phyloP scores from a whole-genome alignment of 2,797 vertebrate species.

The Gastrophryne carolinensis region DNA sequence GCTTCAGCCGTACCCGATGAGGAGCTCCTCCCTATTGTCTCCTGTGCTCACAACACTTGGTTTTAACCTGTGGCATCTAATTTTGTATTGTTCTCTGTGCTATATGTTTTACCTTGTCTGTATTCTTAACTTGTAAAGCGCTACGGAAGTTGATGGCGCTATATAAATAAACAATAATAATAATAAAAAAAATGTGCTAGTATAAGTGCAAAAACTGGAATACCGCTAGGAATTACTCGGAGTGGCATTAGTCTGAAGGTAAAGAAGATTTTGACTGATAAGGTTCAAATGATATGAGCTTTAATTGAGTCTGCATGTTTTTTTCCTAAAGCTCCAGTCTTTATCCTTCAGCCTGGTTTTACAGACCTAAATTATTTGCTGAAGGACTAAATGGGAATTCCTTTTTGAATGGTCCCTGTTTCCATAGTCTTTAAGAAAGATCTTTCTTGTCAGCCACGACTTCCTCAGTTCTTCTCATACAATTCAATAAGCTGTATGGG shows the following conservation, averaged over 20 bases:
- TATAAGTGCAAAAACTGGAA: background rate
- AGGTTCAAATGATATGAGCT: background rate
- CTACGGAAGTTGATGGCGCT: no score
- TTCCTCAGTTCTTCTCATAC: background rate
- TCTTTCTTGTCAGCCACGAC: conserved; percentile 2
- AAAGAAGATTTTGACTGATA: conserved; percentile 9
- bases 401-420: conserved; percentile 4
- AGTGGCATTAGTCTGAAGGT: background rate
- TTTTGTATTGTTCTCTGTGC: no score
- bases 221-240: background rate
- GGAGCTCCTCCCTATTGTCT: no score
- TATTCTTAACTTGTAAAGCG: no score
- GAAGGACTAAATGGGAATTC: conserved; percentile 15
- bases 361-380: conserved; percentile 10
- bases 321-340: background rate
- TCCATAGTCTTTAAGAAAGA: conserved; percentile 25
- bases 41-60: no score
- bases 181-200: background rate
- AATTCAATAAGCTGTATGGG: conserved; percentile 30
- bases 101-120: no score
- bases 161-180: no score
- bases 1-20: no score
- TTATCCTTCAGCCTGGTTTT: conserved; percentile 13
- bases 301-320: background rate
- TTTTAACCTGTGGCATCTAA: no score